Evolutionary conservation across 2,113 vertebrate species (phyloP).

Genomic region (Geococcyx californianus): DNA sequence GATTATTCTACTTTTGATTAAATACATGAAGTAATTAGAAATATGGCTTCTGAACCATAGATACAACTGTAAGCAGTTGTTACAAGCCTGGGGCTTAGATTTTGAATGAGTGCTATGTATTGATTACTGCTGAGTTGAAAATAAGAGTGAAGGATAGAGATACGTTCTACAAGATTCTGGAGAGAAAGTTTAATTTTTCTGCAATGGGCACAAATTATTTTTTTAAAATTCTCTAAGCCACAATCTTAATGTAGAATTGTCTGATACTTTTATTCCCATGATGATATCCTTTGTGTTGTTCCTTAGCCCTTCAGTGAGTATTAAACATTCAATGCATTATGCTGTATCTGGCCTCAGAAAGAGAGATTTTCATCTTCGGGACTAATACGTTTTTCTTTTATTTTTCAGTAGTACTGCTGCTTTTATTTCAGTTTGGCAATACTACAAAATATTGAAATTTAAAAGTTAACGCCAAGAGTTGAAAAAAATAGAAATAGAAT

Average conservation of each 20-base stretch:
- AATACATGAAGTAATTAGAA: background rate
- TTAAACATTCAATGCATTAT: background rate
- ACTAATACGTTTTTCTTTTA: background rate
- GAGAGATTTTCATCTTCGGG: background rate
- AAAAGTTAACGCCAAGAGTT: background rate
- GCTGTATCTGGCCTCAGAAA: background rate
- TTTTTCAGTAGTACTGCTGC: background rate
- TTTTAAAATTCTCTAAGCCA: background rate
- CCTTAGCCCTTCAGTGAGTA: background rate
- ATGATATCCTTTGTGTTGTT: background rate
- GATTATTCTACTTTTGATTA: background rate
- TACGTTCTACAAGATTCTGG: background rate
- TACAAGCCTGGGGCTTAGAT: background rate
- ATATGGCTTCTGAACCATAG: background rate
- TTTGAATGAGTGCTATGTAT: background rate
- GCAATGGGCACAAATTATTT: no score
- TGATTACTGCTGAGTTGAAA: background rate
- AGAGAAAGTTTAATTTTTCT: background rate
- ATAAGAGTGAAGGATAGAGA: background rate
- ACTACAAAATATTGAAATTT: background rate
- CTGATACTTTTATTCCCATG: background rate
- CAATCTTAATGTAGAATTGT: background rate
- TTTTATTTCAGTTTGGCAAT: background rate
- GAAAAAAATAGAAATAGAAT: background rate
- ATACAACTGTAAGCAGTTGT: background rate